phyloP scores from a whole-genome alignment of 2,888 invertebrate genomes.

The Hirtodrosophila duncani region DNA sequence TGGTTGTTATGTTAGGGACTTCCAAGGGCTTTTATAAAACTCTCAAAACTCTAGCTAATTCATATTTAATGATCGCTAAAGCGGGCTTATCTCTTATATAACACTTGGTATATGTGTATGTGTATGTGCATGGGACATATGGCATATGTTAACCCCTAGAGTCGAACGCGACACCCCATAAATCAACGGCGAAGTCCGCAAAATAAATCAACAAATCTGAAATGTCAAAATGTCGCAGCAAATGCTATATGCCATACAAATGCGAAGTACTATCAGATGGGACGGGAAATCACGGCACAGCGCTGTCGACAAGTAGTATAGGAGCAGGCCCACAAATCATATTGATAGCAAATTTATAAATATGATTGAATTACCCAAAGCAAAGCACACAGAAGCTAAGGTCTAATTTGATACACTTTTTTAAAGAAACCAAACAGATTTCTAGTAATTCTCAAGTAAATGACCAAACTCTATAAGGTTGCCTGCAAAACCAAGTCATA shows the following conservation, averaged over 20 bases:
- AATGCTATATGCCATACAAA: constrained; percentile 33
- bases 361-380: constrained; percentile 32
- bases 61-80: constrained; percentile 1
- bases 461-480: too few species aligned
- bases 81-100: constrained; percentile 1
- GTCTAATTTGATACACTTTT: too few species aligned
- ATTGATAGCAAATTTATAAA: constrained; percentile 45
- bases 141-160: constrained; percentile 37
- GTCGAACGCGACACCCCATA: constrained; percentile 57
- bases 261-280: too few species aligned
- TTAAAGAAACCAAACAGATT: too few species aligned
- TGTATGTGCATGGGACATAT: constrained; percentile 14
- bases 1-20: background rate
- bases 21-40: constrained; percentile 5
- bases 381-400: background rate
- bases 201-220: constrained; percentile 63
- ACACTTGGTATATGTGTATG: constrained; percentile 31
- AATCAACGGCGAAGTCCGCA: constrained; percentile 41
- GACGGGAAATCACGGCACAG: constrained; percentile 50
- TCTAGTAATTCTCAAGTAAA: too few species aligned
- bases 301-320: constrained; percentile 50
- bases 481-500: too few species aligned
- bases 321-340: constrained; percentile 33
- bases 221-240: constrained; percentile 53
- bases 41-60: constrained; percentile 8